Conservation (phyloP, 2,888 invertebrate genomes). For the Cynaeus angustus region DNA sequence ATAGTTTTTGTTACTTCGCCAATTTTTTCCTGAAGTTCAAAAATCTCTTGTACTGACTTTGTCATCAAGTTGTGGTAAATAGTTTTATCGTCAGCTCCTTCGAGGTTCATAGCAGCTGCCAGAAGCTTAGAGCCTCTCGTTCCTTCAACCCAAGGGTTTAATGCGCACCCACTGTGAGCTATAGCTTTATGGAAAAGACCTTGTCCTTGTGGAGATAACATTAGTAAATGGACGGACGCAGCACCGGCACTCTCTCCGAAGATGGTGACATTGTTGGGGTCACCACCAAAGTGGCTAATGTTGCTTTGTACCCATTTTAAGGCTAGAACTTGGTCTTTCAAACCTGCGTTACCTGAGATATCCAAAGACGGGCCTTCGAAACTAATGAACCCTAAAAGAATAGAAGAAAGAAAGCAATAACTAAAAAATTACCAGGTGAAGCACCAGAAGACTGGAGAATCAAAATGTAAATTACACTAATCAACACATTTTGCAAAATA, state of each 20-base stretch:
- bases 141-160: constrained; percentile 56
- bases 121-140: constrained; percentile 39
- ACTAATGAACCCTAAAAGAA: constrained; percentile 71
- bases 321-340: constrained; percentile 74
- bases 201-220: constrained; percentile 71
- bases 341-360: constrained; percentile 74
- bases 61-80: constrained; percentile 53
- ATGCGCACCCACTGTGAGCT: constrained; percentile 59
- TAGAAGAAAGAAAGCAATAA: neutral
- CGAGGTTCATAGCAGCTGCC: constrained; percentile 49
- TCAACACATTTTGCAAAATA: too few relatives aligned
- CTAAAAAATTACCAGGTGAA: too few relatives aligned
- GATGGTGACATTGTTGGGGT: constrained; percentile 73
- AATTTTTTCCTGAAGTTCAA: constrained; percentile 41
- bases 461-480: too few relatives aligned
- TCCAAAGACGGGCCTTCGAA: constrained; percentile 71
- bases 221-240: constrained; percentile 72
- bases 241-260: constrained; percentile 75
- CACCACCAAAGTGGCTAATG: constrained; percentile 72
- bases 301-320: constrained; percentile 74
- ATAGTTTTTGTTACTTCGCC: constrained; percentile 24
- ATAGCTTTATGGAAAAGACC: constrained; percentile 61
- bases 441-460: too few relatives aligned
- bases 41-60: constrained; percentile 32
- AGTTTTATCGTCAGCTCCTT: constrained; percentile 63